Percentiles rank a stretch among this genome's conserved stretches.
Evolutionary conservation across 2,888 invertebrate genomes (phyloP).

Genomic region (Lumbricus terrestris): DNA sequence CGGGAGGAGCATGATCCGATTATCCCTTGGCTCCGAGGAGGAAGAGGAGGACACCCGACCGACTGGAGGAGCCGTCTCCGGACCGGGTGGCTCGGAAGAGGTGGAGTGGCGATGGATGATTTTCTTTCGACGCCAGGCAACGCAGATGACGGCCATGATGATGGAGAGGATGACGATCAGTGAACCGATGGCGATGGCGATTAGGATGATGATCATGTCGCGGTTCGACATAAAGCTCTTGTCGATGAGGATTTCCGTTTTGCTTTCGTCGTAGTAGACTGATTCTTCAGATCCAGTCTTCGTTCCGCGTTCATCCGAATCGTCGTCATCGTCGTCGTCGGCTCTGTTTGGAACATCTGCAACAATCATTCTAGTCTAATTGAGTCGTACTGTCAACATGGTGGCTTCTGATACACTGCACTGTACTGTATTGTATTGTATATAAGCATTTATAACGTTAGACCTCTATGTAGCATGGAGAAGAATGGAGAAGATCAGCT

Average conservation of each 20-base stretch:
- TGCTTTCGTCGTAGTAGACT: slow-evolving; percentile 3
- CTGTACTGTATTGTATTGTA: no score
- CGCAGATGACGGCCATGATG: slow-evolving; percentile 9
- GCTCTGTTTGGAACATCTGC: neutral
- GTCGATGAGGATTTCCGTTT: neutral
- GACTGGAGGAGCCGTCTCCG: neutral
- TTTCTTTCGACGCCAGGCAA: neutral
- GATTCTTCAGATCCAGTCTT: neutral
- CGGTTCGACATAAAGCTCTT: neutral
- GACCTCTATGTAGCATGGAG: no score
- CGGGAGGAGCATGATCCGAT: neutral
- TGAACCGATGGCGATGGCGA: neutral
- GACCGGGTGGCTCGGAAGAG: neutral
- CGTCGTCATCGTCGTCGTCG: neutral
- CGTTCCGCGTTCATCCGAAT: neutral
- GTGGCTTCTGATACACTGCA: no score
- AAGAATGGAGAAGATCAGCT: no score
- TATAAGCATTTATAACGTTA: no score
- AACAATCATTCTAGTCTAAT: neutral
- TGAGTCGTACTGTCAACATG: no score
- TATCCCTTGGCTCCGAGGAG: neutral
- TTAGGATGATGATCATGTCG: neutral
- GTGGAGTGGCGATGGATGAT: neutral
- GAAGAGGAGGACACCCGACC: neutral
- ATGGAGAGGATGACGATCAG: slow-evolving; percentile 15